A percentile compares a stretch with the other conserved stretches of the same genome.
Conservation (phyloP, 1,140 invertebrate genomes). For the Melipona quadrifasciata region DNA sequence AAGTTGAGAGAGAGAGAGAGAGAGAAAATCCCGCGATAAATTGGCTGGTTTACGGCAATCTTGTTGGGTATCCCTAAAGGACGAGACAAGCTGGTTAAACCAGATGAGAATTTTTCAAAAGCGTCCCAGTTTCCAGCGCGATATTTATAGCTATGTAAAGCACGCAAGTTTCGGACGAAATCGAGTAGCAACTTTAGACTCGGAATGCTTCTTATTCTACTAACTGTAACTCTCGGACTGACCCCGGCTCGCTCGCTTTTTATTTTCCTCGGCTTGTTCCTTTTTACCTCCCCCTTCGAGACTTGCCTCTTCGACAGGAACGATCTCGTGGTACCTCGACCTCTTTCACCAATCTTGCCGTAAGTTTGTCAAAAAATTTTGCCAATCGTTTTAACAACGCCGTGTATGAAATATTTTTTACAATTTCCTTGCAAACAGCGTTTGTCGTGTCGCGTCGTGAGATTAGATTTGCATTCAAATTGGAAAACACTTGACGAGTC, state of each 20-base stretch:
- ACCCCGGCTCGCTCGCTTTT: conserved; percentile 9
- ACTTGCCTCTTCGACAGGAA: conserved; percentile 13
- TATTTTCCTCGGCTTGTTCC: background rate
- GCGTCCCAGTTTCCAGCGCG: conserved; percentile 30
- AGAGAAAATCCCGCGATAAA: conserved; percentile 22
- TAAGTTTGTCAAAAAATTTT: conserved; percentile 38
- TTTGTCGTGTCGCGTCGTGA: no score
- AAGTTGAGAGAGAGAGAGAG: background rate
- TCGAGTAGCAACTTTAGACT: conserved; percentile 49
- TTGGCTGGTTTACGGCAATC: conserved; percentile 26
- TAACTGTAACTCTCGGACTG: conserved; percentile 40
- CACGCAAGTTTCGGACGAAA: conserved; percentile 49
- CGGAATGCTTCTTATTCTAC: conserved; percentile 46
- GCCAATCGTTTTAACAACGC: no score
- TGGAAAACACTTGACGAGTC: no score
- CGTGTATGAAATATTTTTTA: no score
- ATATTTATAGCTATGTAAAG: conserved; percentile 61
- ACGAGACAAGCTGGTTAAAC: conserved; percentile 23
- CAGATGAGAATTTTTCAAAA: conserved; percentile 41
- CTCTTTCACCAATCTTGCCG: background rate
- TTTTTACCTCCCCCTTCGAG: background rate
- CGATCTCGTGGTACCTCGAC: background rate
- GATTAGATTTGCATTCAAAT: no score
- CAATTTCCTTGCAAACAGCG: no score
- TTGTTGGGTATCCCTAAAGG: conserved; percentile 3